Evolutionary conservation across 2,113 vertebrate species (phyloP).

Genomic region (Antigone vipio): DNA sequence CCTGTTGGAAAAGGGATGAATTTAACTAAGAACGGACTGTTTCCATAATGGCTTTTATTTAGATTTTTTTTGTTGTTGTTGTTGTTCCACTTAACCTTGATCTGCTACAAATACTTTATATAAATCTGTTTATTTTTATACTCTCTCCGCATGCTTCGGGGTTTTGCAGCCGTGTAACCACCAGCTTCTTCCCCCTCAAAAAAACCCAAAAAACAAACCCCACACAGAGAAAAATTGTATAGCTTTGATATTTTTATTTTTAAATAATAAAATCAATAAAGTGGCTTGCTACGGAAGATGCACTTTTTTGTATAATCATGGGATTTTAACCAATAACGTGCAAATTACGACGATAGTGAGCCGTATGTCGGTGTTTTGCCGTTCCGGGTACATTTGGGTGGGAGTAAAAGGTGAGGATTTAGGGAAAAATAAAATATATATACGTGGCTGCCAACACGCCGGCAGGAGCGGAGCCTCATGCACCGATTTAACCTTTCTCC

Average conservation of each 20-base stretch:
- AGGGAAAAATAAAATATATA: not conserved
- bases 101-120: not conserved
- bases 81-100: too few relatives aligned
- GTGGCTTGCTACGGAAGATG: not conserved
- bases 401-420: not conserved
- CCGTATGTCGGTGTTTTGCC: accelerated
- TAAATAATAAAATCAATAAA: conserved; percentile 6
- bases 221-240: not conserved
- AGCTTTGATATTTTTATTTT: not conserved
- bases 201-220: not conserved
- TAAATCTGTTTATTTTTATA: not conserved
- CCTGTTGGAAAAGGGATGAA: not conserved
- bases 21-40: not conserved
- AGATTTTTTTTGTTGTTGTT: not conserved
- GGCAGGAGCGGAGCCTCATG: not conserved
- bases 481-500: accelerated
- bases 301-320: not conserved
- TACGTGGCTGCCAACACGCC: accelerated
- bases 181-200: not conserved
- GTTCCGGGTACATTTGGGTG: accelerated
- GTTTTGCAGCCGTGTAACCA: not conserved
- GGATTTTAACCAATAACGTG: not conserved
- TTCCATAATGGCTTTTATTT: not conserved
- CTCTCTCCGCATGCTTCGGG: not conserved
- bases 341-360: not conserved